phyloP scores from a whole-genome alignment of 2,888 invertebrate species.

The Eristalinus aeneus region DNA sequence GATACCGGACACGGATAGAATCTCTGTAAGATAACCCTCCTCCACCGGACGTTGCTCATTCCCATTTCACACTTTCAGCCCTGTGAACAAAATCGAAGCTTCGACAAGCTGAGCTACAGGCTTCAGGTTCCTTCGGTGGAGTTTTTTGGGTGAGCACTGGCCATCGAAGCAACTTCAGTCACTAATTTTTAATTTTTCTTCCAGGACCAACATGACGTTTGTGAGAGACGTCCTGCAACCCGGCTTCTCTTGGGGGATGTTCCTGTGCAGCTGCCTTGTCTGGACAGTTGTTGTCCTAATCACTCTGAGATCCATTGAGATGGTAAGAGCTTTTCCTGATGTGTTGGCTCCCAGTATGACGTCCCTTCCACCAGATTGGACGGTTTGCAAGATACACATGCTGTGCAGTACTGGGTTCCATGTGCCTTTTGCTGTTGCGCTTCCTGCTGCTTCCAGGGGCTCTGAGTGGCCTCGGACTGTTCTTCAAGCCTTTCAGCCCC shows the following conservation, averaged over 20 bases:
- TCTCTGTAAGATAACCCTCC: slow-evolving; percentile 1
- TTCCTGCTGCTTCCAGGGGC: slow-evolving; percentile 75
- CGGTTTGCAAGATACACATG: slow-evolving; percentile 74
- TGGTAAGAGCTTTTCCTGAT: slow-evolving; percentile 30
- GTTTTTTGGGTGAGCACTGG: slow-evolving; percentile 26
- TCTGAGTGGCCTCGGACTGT: slow-evolving; percentile 58
- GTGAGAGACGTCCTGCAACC: background rate
- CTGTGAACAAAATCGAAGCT: background rate
- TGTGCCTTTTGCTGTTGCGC: slow-evolving; percentile 73
- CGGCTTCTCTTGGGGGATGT: slow-evolving; percentile 74
- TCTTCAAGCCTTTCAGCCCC: slow-evolving; percentile 53
- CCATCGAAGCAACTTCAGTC: background rate
- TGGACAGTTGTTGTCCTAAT: slow-evolving; percentile 74
- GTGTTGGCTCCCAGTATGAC: background rate
- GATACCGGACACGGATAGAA: background rate
- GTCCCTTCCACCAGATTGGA: slow-evolving; percentile 73
- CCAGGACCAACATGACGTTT: background rate
- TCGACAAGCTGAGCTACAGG: background rate
- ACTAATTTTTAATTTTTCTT: background rate
- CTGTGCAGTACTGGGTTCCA: slow-evolving; percentile 66
- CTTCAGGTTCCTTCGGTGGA: slow-evolving; percentile 35
- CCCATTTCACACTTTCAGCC: background rate
- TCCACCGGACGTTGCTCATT: background rate
- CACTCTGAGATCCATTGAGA: slow-evolving; percentile 73
- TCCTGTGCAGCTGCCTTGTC: slow-evolving; percentile 68